Evolutionary conservation across 2,797 vertebrate genomes (phyloP), one percentile per base, ranked within the genome.

Genomic region (Danio tinwini): DNA sequence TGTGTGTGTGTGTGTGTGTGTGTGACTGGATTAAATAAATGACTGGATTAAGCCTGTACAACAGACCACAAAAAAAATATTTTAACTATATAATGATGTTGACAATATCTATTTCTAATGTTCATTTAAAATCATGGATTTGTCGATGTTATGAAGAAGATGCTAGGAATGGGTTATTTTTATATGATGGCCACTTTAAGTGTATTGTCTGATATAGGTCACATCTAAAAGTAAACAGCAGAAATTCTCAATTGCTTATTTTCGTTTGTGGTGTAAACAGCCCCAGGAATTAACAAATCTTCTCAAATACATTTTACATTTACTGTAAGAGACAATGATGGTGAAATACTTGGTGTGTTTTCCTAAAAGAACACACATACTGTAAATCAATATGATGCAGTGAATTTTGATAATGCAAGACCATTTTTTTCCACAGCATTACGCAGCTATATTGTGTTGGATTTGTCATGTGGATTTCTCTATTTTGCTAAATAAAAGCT

Each of bases 401-500:
- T 3, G 19, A 76, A 67, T 67, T 74, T 76, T 76, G 40, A 65
- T 47, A 21, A 10, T 37, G 50, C 3, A 49, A 52, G 11, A 53
- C 16, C 49, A 16, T 29, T 70, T 29, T 29, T n/a, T 53, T 19
- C 11, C 13, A 47, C 47, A 10, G 55, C 17, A 19, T 56, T 56
- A 55, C 14, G 6, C 12, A 39, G 8, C 21, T 47, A 40, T 42
- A 63, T 70, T 14, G 37, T 53, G 39, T 53, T n/a, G 45, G 7
- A 55, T 42, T 13, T 14, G 0, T 52, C n/a, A 42, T 71, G 42
- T 52, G 76, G n/a, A 47, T n/a, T 58, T 55, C 42, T 73, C 11
- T 6, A 7, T 77, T 72, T 59, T 47, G 44, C 13, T 13, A 58
- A 55, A 58, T n/a, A 70, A 83, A 72, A 76, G 77, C 77, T 83